Conservation (phyloP, 2,888 invertebrate species). For the Eucera pruinosa region DNA sequence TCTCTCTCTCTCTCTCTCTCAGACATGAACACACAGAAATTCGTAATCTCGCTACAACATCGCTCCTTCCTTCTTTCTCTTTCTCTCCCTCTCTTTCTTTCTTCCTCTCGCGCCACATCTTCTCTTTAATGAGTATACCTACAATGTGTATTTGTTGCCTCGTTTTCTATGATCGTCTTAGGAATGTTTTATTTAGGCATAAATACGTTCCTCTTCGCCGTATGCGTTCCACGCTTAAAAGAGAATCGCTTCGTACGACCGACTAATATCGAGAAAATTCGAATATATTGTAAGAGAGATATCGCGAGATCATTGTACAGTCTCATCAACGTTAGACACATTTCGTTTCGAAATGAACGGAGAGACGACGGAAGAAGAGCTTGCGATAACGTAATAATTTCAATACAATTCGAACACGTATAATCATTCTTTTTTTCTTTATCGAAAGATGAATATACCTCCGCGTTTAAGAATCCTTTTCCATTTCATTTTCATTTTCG, state of each 20-base stretch:
- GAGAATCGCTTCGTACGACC: slow-evolving; percentile 40
- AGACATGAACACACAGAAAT: slow-evolving; percentile 45
- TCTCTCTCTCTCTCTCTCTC: slow-evolving; percentile 17
- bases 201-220: slow-evolving; percentile 60
- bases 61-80: slow-evolving; percentile 33
- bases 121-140: slow-evolving; percentile 54
- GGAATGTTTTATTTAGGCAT: slow-evolving; percentile 70
- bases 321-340: slow-evolving; percentile 60
- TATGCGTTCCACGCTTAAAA: slow-evolving; percentile 45
- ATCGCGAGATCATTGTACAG: slow-evolving; percentile 11
- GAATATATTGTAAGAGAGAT: slow-evolving; percentile 34
- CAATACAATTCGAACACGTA: slow-evolving; percentile 41
- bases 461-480: slow-evolving; percentile 6
- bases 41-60: slow-evolving; percentile 36
- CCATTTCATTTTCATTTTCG: slow-evolving; percentile 16
- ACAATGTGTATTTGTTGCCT: slow-evolving; percentile 53
- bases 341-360: slow-evolving; percentile 63
- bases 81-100: slow-evolving; percentile 40
- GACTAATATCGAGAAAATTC: slow-evolving; percentile 57
- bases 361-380: slow-evolving; percentile 44
- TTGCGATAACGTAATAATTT: slow-evolving; percentile 41
- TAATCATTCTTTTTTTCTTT: slow-evolving; percentile 37
- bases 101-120: slow-evolving; percentile 39
- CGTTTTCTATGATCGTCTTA: slow-evolving; percentile 63
- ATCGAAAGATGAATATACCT: slow-evolving; percentile 44